phyloP scores from a whole-genome alignment of 1,140 invertebrate species.

The Argopecten irradians region DNA sequence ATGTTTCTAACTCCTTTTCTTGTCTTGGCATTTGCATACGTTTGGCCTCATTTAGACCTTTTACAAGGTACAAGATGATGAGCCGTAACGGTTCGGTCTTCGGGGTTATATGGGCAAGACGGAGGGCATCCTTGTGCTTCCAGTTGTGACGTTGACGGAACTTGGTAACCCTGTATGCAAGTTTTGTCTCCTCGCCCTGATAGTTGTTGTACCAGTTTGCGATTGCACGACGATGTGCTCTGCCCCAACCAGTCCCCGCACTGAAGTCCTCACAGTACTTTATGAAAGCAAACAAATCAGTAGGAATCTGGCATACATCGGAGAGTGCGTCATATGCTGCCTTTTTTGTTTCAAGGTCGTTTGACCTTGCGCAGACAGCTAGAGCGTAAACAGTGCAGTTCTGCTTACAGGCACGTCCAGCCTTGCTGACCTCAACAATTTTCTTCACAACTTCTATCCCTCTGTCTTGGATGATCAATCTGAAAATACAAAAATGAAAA shows the following conservation, averaged over 20 bases:
- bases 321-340: slow-evolving; percentile 59
- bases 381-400: slow-evolving; percentile 71
- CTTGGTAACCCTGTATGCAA: slow-evolving; percentile 82
- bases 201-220: slow-evolving; percentile 80
- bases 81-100: slow-evolving; percentile 54
- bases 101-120: slow-evolving; percentile 81
- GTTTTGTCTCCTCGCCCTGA: slow-evolving; percentile 78
- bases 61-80: slow-evolving; percentile 62
- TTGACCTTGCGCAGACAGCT: slow-evolving; percentile 71
- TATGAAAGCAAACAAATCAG: slow-evolving; percentile 76
- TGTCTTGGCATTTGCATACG: slow-evolving; percentile 67
- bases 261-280: slow-evolving; percentile 62
- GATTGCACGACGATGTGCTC: slow-evolving; percentile 81
- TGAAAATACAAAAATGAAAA: slow-evolving; percentile 34
- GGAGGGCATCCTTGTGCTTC: slow-evolving; percentile 84
- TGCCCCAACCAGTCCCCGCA: slow-evolving; percentile 79
- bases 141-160: slow-evolving; percentile 82
- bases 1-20: slow-evolving; percentile 32
- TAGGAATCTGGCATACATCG: slow-evolving; percentile 76
- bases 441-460: slow-evolving; percentile 69
- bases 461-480: slow-evolving; percentile 67
- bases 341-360: slow-evolving; percentile 61
- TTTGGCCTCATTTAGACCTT: slow-evolving; percentile 77
- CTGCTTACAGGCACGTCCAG: slow-evolving; percentile 73
- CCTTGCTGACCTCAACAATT: slow-evolving; percentile 68